These are phyloP conservation scores for Megaceryle maxima DNA, from an alignment of 2,113 vertebrate species.

Conservation along the genomic window DNA sequence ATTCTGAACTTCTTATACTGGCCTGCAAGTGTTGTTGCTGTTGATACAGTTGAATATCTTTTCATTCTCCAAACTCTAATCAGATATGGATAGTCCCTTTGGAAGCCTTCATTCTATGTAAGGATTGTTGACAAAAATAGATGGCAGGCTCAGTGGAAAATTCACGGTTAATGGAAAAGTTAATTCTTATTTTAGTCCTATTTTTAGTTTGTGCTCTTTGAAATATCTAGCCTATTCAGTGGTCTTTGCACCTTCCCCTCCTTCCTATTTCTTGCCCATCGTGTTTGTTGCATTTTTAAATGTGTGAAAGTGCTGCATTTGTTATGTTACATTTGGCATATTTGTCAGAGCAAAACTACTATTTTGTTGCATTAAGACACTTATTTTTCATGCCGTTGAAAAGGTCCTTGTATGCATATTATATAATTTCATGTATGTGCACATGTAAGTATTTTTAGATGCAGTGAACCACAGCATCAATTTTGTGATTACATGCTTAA, in stretches of 20 bases:
- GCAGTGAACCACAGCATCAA: not conserved
- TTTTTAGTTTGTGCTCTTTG: not conserved
- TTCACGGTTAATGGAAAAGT: not conserved
- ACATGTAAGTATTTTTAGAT: not conserved
- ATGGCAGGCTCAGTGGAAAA: not conserved
- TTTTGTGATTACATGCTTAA: not conserved
- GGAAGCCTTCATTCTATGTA: not conserved
- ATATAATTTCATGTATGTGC: not conserved
- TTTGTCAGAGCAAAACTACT: not conserved
- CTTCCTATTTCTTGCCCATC: not conserved
- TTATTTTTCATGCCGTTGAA: not conserved
- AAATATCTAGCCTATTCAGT: not conserved
- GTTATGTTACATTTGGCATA: not conserved
- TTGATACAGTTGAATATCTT: not conserved
- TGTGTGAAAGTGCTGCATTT: not conserved
- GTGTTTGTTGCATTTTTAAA: not conserved
- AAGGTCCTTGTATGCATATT: not conserved
- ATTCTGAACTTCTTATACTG: not conserved
- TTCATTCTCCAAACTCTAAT: not conserved
- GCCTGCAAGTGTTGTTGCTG: not conserved
- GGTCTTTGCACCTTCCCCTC: accelerated
- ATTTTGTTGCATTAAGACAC: not conserved
- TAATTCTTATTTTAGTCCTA: not conserved
- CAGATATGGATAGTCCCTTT: not conserved
- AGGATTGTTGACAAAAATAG: not conserved